phyloP scores from a whole-genome alignment of 1,140 invertebrate species.

The Diorhabda elongata region DNA sequence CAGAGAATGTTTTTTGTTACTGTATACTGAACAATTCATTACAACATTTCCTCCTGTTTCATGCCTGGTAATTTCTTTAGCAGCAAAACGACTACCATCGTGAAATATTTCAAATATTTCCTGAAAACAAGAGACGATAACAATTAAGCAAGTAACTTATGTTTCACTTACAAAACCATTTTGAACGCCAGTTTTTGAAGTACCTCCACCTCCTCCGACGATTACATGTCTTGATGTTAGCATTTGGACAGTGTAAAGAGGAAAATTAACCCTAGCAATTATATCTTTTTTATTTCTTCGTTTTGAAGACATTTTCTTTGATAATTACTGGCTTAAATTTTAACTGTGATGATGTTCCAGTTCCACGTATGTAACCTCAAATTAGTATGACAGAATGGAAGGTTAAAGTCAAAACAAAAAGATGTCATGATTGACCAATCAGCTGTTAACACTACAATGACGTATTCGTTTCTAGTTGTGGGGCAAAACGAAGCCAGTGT shows the following conservation, averaged over 20 bases:
- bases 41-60: constrained; percentile 85
- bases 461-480: too few relatives aligned
- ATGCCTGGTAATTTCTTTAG: constrained; percentile 81
- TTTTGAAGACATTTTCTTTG: constrained; percentile 35
- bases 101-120: constrained; percentile 88
- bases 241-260: constrained; percentile 84
- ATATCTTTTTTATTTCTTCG: constrained; percentile 60
- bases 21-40: constrained; percentile 80
- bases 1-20: constrained; percentile 65
- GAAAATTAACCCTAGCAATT: constrained; percentile 85
- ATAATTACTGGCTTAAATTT: constrained; percentile 13
- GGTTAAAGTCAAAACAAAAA: too few relatives aligned
- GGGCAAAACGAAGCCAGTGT: too few relatives aligned
- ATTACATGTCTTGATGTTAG: constrained; percentile 88
- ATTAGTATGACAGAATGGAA: constrained; percentile 9
- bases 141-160: constrained; percentile 8
- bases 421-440: too few relatives aligned
- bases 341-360: constrained; percentile 26
- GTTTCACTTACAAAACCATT: constrained; percentile 84
- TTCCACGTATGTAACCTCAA: constrained; percentile 41
- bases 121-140: constrained; percentile 49
- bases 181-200: constrained; percentile 89
- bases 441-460: too few relatives aligned
- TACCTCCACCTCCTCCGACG: constrained; percentile 91
- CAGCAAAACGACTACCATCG: constrained; percentile 73